A percentile compares a stretch with the other conserved stretches of the same genome.
Evolutionary conservation across 2,888 invertebrate species (phyloP).

Genomic region (Miltochrista miniata): DNA sequence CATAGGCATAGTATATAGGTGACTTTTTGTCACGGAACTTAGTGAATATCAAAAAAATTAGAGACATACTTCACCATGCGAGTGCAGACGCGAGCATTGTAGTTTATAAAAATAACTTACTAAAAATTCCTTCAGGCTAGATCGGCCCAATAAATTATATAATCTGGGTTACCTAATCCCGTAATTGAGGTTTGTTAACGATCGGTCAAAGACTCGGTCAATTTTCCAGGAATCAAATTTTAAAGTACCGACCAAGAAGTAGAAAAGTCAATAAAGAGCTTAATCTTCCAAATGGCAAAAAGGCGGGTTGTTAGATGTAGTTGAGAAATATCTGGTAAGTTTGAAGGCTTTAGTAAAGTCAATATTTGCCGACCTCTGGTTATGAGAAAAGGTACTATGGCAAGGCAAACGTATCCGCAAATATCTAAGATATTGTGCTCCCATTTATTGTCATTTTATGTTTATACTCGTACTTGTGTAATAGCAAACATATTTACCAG

Average conservation of each 20-base stretch:
- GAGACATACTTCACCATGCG: too few relatives aligned
- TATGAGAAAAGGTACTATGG: background rate
- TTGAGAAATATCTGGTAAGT: conserved; percentile 4
- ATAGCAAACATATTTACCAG: too few relatives aligned
- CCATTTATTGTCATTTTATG: background rate
- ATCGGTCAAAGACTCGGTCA: too few relatives aligned
- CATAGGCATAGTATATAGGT: too few relatives aligned
- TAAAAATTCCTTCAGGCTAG: too few relatives aligned
- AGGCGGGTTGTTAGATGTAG: conserved; percentile 12
- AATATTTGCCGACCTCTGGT: conserved; percentile 6
- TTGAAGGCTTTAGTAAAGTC: conserved; percentile 3
- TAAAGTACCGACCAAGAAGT: conserved; percentile 22
- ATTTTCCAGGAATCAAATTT: conserved; percentile 32
- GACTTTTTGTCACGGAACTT: too few relatives aligned
- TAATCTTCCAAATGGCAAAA: conserved; percentile 34
- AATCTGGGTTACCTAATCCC: conserved; percentile 16
- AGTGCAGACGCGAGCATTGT: too few relatives aligned
- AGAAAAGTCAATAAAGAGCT: conserved; percentile 34
- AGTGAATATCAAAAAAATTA: too few relatives aligned
- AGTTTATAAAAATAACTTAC: too few relatives aligned
- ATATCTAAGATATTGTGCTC: background rate
- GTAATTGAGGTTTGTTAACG: conserved; percentile 29
- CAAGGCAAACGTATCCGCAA: background rate
- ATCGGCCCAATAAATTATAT: background rate
- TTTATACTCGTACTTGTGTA: too few relatives aligned